Evolutionary conservation across 2,797 vertebrate species (phyloP).

Genomic region (Molossus alvarezi): DNA sequence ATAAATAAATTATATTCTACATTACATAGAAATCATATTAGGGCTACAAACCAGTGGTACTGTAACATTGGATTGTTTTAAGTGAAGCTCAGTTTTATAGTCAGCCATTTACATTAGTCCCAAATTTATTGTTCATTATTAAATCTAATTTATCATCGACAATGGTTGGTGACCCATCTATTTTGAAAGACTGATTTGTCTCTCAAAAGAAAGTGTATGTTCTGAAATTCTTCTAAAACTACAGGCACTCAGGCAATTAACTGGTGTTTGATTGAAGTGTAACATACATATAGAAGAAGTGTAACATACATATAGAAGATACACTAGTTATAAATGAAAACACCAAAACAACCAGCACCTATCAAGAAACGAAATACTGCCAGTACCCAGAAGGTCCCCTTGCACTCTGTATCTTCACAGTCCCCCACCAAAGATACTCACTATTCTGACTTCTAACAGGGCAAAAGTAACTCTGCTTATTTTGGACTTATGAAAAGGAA

Average conservation of each 20-base stretch:
- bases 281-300: not conserved
- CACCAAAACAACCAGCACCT: not conserved
- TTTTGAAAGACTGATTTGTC: conserved; percentile 24
- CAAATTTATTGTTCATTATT: conserved; percentile 29
- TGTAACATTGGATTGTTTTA: not conserved
- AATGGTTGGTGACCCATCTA: not conserved
- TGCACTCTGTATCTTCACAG: not conserved
- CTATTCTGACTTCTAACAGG: not conserved
- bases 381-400: not conserved
- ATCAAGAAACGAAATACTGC: not conserved
- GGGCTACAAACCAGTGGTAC: not conserved
- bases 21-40: not conserved
- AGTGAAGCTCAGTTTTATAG: not conserved
- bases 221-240: not conserved
- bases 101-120: not conserved
- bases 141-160: not conserved
- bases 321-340: not conserved
- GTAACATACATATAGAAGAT: not conserved
- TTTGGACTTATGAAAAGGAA: conserved; percentile 16
- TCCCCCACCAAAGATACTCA: not conserved
- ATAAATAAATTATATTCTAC: no score
- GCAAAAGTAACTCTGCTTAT: not conserved
- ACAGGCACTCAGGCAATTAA: not conserved
- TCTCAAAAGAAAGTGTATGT: not conserved
- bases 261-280: not conserved